phyloP scores from a whole-genome alignment of 2,113 vertebrate species.

The Platichthys stellatus region DNA sequence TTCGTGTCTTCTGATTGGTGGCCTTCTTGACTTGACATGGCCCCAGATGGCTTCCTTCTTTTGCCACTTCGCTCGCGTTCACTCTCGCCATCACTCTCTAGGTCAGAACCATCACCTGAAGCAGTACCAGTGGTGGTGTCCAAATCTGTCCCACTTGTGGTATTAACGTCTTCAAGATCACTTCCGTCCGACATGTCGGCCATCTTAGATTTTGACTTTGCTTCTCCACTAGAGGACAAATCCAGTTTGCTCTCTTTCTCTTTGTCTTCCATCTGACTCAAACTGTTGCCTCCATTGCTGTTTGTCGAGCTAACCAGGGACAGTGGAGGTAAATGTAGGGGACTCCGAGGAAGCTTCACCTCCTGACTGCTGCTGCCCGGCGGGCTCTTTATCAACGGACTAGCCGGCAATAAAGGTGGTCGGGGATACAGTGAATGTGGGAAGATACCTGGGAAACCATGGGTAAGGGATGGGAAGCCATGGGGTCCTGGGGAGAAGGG shows the following conservation, averaged over 20 bases:
- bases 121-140: slow-evolving; percentile 96
- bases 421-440: slow-evolving; percentile 93
- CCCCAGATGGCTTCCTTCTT: slow-evolving; percentile 76
- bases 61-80: slow-evolving; percentile 84
- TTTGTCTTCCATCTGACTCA: slow-evolving; percentile 78
- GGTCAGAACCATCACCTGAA: slow-evolving; percentile 91
- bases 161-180: slow-evolving; percentile 98
- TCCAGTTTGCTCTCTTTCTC: slow-evolving; percentile 85
- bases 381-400: slow-evolving; percentile 92
- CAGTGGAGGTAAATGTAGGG: slow-evolving; percentile 86
- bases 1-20: slow-evolving; percentile 83
- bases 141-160: slow-evolving; percentile 95
- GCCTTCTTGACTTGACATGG: slow-evolving; percentile 71
- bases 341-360: slow-evolving; percentile 89
- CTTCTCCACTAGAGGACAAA: slow-evolving; percentile 82
- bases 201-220: slow-evolving; percentile 89
- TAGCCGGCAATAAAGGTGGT: slow-evolving; percentile 93
- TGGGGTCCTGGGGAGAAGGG: slow-evolving; percentile 88
- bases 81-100: slow-evolving; percentile 92
- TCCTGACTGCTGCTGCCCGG: slow-evolving; percentile 87
- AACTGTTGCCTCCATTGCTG: slow-evolving; percentile 78
- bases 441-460: slow-evolving; percentile 94
- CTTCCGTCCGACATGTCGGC: slow-evolving; percentile 94
- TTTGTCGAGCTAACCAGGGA: slow-evolving; percentile 86
- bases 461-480: slow-evolving; percentile 83